These are phyloP conservation scores for Diploptera punctata DNA, from an alignment of 2,888 invertebrate species.

Conservation along the genomic window DNA sequence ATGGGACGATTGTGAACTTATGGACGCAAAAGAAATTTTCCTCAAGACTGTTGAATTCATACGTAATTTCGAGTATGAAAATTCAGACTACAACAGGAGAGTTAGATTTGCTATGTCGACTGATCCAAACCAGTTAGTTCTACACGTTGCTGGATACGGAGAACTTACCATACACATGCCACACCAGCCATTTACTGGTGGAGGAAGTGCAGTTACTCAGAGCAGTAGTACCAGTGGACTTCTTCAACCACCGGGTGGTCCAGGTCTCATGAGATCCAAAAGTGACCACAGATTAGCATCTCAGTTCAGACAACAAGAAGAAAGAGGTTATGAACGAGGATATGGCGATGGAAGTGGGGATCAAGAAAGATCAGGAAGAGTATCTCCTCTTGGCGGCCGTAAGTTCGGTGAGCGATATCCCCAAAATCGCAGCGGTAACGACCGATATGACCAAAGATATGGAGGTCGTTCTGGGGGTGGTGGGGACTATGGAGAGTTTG, in stretches of 20 bases:
- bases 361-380: conserved; percentile 48
- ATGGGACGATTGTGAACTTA: conserved; percentile 91
- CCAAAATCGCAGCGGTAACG: conserved; percentile 40
- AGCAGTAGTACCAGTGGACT: conserved; percentile 57
- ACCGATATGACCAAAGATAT: conserved; percentile 51
- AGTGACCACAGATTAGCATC: conserved; percentile 90
- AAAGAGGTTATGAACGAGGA: conserved; percentile 61
- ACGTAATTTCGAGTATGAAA: conserved; percentile 92
- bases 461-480: conserved; percentile 53
- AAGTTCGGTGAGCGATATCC: conserved; percentile 72
- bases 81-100: conserved; percentile 84
- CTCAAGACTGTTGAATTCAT: conserved; percentile 95
- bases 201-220: conserved; percentile 49
- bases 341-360: conserved; percentile 68
- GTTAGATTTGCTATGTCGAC: conserved; percentile 88
- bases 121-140: conserved; percentile 89
- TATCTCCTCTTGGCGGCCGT: conserved; percentile 72
- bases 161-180: conserved; percentile 81
- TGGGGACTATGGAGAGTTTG: conserved; percentile 70
- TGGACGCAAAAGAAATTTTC: conserved; percentile 96
- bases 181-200: conserved; percentile 62
- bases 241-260: conserved; percentile 64
- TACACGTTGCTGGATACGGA: conserved; percentile 84
- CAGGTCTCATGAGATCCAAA: conserved; percentile 89
- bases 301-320: conserved; percentile 88